phyloP scores from a whole-genome alignment of 2,113 vertebrate genomes.

The Grammatotria lemairii region DNA sequence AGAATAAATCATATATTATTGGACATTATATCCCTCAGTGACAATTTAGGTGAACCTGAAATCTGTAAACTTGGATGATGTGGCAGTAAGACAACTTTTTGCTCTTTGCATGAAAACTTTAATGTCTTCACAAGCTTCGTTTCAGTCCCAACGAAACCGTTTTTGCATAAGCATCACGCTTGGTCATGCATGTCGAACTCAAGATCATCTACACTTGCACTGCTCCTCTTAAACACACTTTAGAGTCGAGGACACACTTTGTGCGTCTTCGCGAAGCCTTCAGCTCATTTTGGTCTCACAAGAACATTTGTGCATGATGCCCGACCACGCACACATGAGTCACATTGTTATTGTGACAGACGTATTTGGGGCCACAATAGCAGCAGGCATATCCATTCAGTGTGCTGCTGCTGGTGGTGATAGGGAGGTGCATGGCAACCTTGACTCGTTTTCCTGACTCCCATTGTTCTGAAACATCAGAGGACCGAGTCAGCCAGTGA shows the following conservation, averaged over 20 bases:
- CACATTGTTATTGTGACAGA: conserved; percentile 27
- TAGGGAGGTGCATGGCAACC: conserved; percentile 6
- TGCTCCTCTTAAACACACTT: not conserved
- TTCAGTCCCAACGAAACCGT: conserved; percentile 29
- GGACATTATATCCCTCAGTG: too few relatives aligned
- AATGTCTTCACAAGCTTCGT: not conserved
- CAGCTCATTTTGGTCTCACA: not conserved
- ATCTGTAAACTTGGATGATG: not conserved
- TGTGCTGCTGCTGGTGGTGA: not conserved
- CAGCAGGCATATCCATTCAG: not conserved
- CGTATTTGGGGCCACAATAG: conserved; percentile 1
- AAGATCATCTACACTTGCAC: not conserved
- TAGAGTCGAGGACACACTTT: not conserved
- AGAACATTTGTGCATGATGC: not conserved
- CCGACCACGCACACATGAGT: not conserved
- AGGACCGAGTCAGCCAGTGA: conserved; percentile 11
- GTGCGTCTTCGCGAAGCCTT: not conserved
- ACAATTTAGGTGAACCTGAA: not conserved
- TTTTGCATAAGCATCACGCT: conserved; percentile 54
- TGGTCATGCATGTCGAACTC: not conserved
- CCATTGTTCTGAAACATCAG: conserved; percentile 62
- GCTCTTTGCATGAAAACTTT: not conserved
- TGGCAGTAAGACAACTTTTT: not conserved
- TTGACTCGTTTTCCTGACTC: conserved; percentile 56
- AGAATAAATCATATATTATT: not conserved